Evolutionary conservation across 2,797 vertebrate species (phyloP), one percentile per base, ranked within the genome.

Genomic region (Brachyrhaphis roseni): DNA sequence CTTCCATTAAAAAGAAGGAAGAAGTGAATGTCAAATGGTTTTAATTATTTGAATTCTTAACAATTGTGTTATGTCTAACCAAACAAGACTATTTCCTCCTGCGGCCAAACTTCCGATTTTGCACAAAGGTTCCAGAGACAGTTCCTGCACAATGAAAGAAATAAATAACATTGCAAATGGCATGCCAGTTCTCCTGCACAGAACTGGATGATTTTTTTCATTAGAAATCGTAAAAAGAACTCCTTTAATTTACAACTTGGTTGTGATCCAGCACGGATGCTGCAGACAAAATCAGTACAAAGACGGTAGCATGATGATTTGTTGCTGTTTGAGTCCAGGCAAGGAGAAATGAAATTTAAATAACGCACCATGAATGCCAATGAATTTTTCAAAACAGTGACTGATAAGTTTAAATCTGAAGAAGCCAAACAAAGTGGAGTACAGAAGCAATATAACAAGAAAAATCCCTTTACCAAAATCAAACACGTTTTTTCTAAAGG

Each of bases 351-450:
- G 26, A 55, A 26, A 41, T 74, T 41, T 28, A 74, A 51, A 57
- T 4, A 74, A 55, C 15, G 1, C 13, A 57, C 13, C 34, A n/a
- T n/a, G 36, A 74, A 55, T 74, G 36, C 12, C 51, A 16, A 26
- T 23, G 28, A 23, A 36, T 51, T 47, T 31, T 23, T 16, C 72
- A 73, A 73, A 55, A 74, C 73, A 41, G 34, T 74, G 36, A 55
- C 72, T 55, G 73, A 55, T 57, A 41, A 74, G 15, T 43, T 39
- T 6, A 41, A 57, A n/a, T 75, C 53, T 75, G 74, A 36, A 74
- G 34, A 53, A 74, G 34, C 72, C 34, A 39, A 74, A n/a, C 8
- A 74, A 74, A 36, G 5, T 53, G 13, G 12, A 55, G 39, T 15
- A 53, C 34, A 55, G 23, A 55, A n/a, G 12, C 73, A 28, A 0